These are phyloP conservation scores for Abrostola tripartita DNA, from an alignment of 2,888 invertebrate genomes.

Conservation along the genomic window DNA sequence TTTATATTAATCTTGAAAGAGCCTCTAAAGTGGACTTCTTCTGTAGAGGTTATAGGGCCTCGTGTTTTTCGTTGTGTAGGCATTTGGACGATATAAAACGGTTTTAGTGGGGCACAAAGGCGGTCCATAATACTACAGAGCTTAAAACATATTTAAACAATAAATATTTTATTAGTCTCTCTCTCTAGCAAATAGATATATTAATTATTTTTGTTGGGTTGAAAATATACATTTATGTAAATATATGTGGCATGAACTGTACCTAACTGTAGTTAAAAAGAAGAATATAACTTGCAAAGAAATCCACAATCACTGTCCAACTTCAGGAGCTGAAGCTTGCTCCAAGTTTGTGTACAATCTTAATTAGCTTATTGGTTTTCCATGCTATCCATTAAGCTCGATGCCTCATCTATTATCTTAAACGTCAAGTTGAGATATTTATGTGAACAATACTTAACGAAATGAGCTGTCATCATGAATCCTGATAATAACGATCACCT, in stretches of 20 bases:
- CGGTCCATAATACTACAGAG: no score
- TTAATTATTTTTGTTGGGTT: no score
- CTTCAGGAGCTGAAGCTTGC: conserved; percentile 1
- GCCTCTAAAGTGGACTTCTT: conserved; percentile 14
- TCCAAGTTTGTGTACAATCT: conserved; percentile 8
- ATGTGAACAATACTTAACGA: conserved; percentile 18
- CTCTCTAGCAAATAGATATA: no score
- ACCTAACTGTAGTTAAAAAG: no score
- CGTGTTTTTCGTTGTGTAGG: neutral
- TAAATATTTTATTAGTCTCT: no score
- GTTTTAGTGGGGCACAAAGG: no score
- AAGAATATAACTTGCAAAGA: neutral
- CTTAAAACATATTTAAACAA: no score
- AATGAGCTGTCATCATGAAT: neutral
- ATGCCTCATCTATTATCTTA: conserved; percentile 24
- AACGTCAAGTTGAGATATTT: conserved; percentile 11
- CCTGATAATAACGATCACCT: neutral
- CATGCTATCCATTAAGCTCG: conserved; percentile 15
- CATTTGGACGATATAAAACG: neutral
- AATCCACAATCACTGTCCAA: conserved; percentile 1
- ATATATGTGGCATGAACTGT: no score
- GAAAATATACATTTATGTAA: no score
- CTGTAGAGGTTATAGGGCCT: neutral
- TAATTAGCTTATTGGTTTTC: conserved; percentile 24
- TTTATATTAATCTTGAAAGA: conserved; percentile 14